Percentiles rank a stretch among this genome's conserved stretches.
phyloP scores from a whole-genome alignment of 2,113 vertebrate species.

The Cottus gobio region DNA sequence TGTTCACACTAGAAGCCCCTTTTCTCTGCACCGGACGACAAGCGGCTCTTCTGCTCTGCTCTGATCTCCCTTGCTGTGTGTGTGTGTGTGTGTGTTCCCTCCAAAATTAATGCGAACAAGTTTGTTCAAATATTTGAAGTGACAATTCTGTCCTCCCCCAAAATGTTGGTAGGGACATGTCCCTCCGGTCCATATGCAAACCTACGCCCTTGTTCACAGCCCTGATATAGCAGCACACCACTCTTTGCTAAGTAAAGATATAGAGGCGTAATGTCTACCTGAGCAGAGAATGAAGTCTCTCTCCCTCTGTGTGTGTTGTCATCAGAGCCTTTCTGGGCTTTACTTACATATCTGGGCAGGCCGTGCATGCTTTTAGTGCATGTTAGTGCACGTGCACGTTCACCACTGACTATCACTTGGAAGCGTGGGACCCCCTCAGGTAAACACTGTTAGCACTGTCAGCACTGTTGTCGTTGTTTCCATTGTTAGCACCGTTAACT shows the following conservation, averaged over 20 bases:
- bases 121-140: not conserved
- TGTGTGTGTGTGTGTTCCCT: not conserved
- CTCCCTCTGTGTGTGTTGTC: not conserved
- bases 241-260: constrained; percentile 1
- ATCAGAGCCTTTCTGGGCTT: not conserved
- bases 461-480: not conserved
- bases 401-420: not conserved
- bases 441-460: not conserved
- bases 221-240: not conserved
- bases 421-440: not conserved
- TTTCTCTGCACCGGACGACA: not conserved
- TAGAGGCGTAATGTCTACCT: not conserved
- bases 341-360: not conserved
- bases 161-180: not conserved
- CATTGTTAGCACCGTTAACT: not conserved
- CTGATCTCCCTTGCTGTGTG: not conserved
- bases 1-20: not conserved
- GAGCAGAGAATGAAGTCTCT: not conserved
- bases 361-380: not conserved
- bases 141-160: not conserved
- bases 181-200: not conserved
- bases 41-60: not conserved
- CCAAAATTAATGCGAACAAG: not conserved
- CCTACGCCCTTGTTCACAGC: not conserved
- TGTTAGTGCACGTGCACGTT: not conserved